phyloP scores from a whole-genome alignment of 2,113 vertebrate genomes.

The Hippocampus barbouri region DNA sequence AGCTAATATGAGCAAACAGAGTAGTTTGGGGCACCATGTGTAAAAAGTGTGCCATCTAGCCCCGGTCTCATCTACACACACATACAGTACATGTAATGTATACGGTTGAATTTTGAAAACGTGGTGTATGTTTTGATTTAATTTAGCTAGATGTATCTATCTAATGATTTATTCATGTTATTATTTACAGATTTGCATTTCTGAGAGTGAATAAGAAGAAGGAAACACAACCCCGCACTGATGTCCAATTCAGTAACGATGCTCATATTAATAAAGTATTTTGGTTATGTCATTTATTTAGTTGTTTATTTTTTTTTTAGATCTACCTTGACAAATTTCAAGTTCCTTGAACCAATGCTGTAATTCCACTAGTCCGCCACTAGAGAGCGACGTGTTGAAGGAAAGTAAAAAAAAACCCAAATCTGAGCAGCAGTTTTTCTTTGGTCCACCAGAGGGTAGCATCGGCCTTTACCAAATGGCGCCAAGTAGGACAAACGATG shows the following conservation, averaged over 20 bases:
- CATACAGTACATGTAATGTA: too few relatives aligned
- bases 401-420: too few relatives aligned
- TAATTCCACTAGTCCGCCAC: slow-evolving; percentile 32
- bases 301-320: too few relatives aligned
- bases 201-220: background rate
- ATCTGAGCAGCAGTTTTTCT: background rate
- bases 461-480: slow-evolving; percentile 35
- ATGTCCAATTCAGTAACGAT: background rate
- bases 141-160: too few relatives aligned
- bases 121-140: background rate
- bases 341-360: background rate
- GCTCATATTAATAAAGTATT: background rate
- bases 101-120: too few relatives aligned
- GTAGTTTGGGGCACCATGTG: too few relatives aligned
- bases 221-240: background rate
- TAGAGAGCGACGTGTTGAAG: slow-evolving; percentile 37
- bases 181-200: background rate
- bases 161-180: background rate
- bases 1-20: too few relatives aligned
- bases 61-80: too few relatives aligned
- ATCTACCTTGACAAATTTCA: too few relatives aligned
- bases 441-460: slow-evolving; percentile 68
- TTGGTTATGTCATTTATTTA: background rate
- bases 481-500: background rate
- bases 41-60: too few relatives aligned